phyloP scores from a whole-genome alignment of 2,888 invertebrate genomes.

The Bhutanitis thaidina region DNA sequence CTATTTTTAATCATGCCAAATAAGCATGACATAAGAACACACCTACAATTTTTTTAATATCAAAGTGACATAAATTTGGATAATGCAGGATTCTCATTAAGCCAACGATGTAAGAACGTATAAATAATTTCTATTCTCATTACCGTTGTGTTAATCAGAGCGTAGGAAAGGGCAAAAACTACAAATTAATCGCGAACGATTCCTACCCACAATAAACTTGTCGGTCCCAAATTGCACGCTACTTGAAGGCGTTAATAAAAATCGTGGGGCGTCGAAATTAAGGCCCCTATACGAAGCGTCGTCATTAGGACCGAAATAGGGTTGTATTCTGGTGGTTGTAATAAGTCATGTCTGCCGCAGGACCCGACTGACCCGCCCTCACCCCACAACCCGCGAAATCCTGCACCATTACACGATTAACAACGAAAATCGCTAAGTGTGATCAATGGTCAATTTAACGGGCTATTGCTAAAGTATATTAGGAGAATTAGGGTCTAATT shows the following conservation, averaged over 20 bases:
- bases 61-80: no score
- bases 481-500: constrained; percentile 2
- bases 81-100: background rate
- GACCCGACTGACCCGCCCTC: constrained; percentile 44
- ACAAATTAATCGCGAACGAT: constrained; percentile 38
- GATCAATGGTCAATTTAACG: constrained; percentile 73
- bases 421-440: constrained; percentile 54
- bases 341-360: constrained; percentile 78
- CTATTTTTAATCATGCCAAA: no score
- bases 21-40: no score
- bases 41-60: no score
- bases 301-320: constrained; percentile 77
- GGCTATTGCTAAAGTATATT: constrained; percentile 30
- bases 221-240: constrained; percentile 59
- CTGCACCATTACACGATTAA: constrained; percentile 54
- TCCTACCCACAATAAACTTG: constrained; percentile 45
- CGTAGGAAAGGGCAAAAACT: constrained; percentile 23
- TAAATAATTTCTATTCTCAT: constrained; percentile 12
- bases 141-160: constrained; percentile 21
- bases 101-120: background rate
- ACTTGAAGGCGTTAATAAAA: constrained; percentile 75
- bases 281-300: constrained; percentile 67
- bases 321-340: constrained; percentile 75
- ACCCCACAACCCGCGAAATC: constrained; percentile 30
- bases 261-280: constrained; percentile 74